phyloP scores from a whole-genome alignment of 2,113 vertebrate genomes.

The Emberiza fucata region DNA sequence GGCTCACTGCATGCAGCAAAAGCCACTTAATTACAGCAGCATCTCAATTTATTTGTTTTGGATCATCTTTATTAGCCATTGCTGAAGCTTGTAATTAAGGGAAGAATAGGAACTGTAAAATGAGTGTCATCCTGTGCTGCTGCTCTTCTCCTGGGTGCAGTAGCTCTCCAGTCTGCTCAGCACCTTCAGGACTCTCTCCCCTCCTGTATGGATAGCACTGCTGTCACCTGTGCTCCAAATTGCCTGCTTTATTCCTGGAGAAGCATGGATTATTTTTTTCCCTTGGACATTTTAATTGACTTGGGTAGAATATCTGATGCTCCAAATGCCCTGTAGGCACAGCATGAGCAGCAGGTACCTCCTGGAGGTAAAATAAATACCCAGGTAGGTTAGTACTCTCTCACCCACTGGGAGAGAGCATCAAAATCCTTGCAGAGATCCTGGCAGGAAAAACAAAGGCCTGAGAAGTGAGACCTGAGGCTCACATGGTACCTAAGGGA shows the following conservation, averaged over 20 bases:
- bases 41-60: constrained; percentile 55
- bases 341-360: not conserved
- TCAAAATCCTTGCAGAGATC: not conserved
- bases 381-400: not conserved
- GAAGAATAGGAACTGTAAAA: not conserved
- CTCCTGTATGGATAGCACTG: not conserved
- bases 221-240: not conserved
- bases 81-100: constrained; percentile 14
- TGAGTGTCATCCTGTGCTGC: not conserved
- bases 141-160: not conserved
- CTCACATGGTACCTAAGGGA: not conserved
- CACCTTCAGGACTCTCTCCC: not conserved
- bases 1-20: not conserved
- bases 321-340: accelerated
- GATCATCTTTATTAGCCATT: constrained; percentile 40
- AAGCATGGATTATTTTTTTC: not conserved
- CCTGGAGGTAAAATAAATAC: not conserved
- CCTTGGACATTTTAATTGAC: not conserved
- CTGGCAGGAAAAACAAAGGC: not conserved
- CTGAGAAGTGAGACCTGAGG: not conserved
- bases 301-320: not conserved
- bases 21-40: constrained; percentile 42
- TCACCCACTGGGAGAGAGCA: not conserved
- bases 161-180: not conserved
- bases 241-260: not conserved